These are phyloP conservation scores for Cyprinodon diabolis DNA, from an alignment of 2,797 vertebrate species.

Conservation along the genomic window DNA sequence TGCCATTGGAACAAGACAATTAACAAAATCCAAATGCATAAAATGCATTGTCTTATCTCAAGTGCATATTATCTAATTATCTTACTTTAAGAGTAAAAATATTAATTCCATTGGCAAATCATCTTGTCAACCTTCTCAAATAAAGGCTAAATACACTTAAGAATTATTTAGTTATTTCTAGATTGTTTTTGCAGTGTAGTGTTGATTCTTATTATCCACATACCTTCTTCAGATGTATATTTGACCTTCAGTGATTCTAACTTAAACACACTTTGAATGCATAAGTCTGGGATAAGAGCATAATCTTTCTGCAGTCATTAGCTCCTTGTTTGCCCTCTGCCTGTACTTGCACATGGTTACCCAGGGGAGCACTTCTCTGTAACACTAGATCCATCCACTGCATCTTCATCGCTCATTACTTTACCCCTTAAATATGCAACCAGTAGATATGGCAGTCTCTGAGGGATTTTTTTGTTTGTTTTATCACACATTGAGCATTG, in stretches of 20 bases:
- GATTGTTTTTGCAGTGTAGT: too few relatives aligned
- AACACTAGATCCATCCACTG: slow-evolving; percentile 86
- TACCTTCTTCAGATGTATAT: neutral
- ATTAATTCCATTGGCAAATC: too few relatives aligned
- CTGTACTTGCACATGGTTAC: slow-evolving; percentile 72
- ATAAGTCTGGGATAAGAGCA: slow-evolving; percentile 25
- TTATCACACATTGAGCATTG: slow-evolving; percentile 47
- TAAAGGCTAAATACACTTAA: too few relatives aligned
- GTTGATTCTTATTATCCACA: neutral
- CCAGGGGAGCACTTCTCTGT: slow-evolving; percentile 82
- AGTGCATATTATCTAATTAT: too few relatives aligned
- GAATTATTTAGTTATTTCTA: too few relatives aligned
- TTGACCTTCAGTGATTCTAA: neutral
- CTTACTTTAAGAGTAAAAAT: too few relatives aligned
- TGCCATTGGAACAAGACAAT: too few relatives aligned
- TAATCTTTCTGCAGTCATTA: slow-evolving; percentile 53
- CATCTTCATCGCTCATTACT: slow-evolving; percentile 83
- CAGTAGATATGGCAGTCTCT: slow-evolving; percentile 57
- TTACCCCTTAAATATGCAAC: slow-evolving; percentile 79
- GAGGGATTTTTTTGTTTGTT: slow-evolving; percentile 65
- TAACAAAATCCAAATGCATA: too few relatives aligned
- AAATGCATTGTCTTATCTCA: too few relatives aligned
- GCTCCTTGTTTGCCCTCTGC: slow-evolving; percentile 68
- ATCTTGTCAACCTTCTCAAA: too few relatives aligned
- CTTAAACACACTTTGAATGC: slow-evolving; percentile 16